A percentile compares a stretch with the other conserved stretches of the same genome.
Evolutionary conservation across 2,888 invertebrate species (phyloP).

Genomic region (Heliconius ethilla): DNA sequence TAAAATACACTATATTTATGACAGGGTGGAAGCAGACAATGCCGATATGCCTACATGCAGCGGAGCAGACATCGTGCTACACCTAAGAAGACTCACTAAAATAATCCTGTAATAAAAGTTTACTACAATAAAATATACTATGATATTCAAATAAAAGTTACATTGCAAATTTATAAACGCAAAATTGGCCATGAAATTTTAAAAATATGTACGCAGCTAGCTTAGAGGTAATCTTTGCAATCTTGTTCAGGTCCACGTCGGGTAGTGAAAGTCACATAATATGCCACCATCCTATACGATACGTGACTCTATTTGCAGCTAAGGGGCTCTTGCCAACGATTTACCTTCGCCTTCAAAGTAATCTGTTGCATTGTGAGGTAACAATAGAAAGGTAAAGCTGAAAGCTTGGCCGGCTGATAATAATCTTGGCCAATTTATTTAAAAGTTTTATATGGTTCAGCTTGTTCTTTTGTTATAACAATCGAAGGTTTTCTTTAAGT

Average conservation of each 20-base stretch:
- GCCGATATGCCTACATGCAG: not conserved
- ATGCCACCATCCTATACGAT: conserved; percentile 64
- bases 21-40: not conserved
- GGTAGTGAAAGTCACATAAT: conserved; percentile 54
- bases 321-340: conserved; percentile 66
- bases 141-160: not conserved
- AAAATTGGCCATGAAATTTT: conserved; percentile 16
- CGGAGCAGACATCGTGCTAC: conserved; percentile 7
- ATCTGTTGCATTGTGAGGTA: conserved; percentile 63
- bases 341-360: conserved; percentile 65
- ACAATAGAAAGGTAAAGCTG: conserved; percentile 46
- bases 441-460: not conserved
- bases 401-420: conserved; percentile 37
- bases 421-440: conserved; percentile 28
- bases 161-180: not conserved
- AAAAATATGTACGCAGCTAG: conserved; percentile 31
- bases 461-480: not conserved
- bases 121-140: not conserved
- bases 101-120: not conserved
- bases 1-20: not conserved
- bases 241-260: conserved; percentile 44
- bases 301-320: conserved; percentile 76
- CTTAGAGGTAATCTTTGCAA: conserved; percentile 30
- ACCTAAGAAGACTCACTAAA: not conserved
- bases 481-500: not conserved